Evolutionary conservation across 2,113 vertebrate species (phyloP).

Genomic region (Oceanodroma tethys): DNA sequence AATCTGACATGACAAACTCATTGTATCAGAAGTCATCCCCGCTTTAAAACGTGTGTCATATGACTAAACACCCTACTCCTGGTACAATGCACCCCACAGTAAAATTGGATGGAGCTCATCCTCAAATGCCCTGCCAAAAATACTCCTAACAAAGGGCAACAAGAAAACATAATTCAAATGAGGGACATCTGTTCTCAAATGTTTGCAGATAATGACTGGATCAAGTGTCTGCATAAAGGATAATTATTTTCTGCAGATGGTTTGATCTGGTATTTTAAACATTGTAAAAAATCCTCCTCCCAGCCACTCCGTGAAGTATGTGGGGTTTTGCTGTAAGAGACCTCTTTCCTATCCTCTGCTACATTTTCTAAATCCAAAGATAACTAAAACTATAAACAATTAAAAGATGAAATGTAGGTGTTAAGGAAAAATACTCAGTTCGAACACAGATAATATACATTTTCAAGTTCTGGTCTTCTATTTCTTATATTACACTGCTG

Average conservation of each 20-base stretch:
- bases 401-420: neutral
- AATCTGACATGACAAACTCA: slow-evolving; percentile 38
- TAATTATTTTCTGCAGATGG: slow-evolving; percentile 70
- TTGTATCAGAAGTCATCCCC: slow-evolving; percentile 49
- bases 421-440: neutral
- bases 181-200: slow-evolving; percentile 67
- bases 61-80: slow-evolving; percentile 22
- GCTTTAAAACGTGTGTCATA: slow-evolving; percentile 46
- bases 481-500: neutral
- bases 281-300: neutral
- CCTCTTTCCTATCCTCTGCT: neutral
- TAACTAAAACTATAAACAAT: neutral
- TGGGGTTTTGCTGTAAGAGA: neutral
- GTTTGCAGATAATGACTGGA: slow-evolving; percentile 67
- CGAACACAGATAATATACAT: neutral
- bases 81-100: slow-evolving; percentile 38
- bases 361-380: neutral
- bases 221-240: slow-evolving; percentile 52
- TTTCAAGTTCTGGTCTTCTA: neutral
- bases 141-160: slow-evolving; percentile 53
- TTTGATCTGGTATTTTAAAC: slow-evolving; percentile 47
- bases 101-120: slow-evolving; percentile 42
- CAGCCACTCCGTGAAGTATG: neutral
- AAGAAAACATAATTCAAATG: slow-evolving; percentile 68
- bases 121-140: slow-evolving; percentile 50